Evolutionary conservation across 2,113 vertebrate genomes (phyloP).

Genomic region (Notechis scutatus): DNA sequence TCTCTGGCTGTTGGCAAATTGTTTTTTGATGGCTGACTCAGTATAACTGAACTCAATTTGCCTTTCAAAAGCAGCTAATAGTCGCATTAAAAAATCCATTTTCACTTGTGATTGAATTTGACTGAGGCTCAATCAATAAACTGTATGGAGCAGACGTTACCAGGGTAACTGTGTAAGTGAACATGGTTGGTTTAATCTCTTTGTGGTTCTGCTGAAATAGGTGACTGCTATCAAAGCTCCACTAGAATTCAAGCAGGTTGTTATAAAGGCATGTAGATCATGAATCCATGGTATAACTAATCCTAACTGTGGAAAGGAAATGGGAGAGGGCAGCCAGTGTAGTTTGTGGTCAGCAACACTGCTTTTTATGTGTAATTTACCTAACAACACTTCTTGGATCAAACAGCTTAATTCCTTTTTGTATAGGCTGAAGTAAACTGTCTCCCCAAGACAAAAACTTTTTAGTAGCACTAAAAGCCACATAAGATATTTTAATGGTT

Average conservation of each 20-base stretch:
- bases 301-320: neutral
- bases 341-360: neutral
- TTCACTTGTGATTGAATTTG: conserved; percentile 76
- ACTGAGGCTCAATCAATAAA: conserved; percentile 68
- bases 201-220: neutral
- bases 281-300: neutral
- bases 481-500: neutral
- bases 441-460: neutral
- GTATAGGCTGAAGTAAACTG: neutral
- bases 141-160: conserved; percentile 18
- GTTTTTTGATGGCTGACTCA: conserved; percentile 65
- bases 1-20: conserved; percentile 60
- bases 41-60: conserved; percentile 74
- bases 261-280: neutral
- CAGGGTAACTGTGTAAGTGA: conserved; percentile 55
- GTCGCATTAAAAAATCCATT: conserved; percentile 80
- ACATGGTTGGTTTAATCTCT: conserved; percentile 22
- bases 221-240: neutral
- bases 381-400: too few relatives aligned
- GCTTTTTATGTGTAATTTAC: neutral
- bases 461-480: neutral
- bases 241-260: neutral
- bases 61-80: conserved; percentile 79
- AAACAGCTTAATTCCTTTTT: neutral
- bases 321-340: neutral